Conservation (phyloP, 2,797 vertebrate species). For the Diglossa cyanea region DNA sequence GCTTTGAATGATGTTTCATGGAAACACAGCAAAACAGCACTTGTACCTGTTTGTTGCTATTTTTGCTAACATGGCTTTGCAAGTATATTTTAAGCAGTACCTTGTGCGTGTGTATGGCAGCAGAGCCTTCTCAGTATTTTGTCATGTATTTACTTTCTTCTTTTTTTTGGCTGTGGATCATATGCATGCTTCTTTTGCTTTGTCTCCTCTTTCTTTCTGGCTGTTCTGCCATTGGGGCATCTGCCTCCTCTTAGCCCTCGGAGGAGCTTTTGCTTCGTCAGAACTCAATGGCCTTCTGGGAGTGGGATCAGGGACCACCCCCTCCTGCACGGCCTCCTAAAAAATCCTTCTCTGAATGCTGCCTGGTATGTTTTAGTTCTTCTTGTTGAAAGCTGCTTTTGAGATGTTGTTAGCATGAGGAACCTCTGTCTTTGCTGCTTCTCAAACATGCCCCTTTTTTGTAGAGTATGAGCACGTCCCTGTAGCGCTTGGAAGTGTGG, state of each 20-base stretch:
- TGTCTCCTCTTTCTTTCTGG: slow-evolving; percentile 63
- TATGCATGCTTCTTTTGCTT: slow-evolving; percentile 74
- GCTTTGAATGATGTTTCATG: neutral
- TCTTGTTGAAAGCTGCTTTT: slow-evolving; percentile 66
- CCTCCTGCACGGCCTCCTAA: slow-evolving; percentile 87
- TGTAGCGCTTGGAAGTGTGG: slow-evolving; percentile 27
- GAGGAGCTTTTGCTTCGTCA: slow-evolving; percentile 85
- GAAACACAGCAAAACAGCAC: slow-evolving; percentile 49
- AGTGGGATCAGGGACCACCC: slow-evolving; percentile 88
- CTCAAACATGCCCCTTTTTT: neutral
- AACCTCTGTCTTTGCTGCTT: neutral
- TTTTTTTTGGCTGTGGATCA: slow-evolving; percentile 44
- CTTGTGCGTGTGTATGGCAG: neutral
- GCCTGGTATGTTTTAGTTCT: slow-evolving; percentile 90
- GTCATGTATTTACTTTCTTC: slow-evolving; percentile 32
- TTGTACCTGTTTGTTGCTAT: neutral
- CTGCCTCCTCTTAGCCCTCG: slow-evolving; percentile 80
- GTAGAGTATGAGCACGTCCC: neutral
- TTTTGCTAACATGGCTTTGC: slow-evolving; percentile 36
- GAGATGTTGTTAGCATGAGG: slow-evolving; percentile 5
- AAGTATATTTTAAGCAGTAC: neutral
- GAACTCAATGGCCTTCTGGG: slow-evolving; percentile 94
- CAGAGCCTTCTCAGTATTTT: slow-evolving; percentile 13
- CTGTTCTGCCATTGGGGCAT: slow-evolving; percentile 65
- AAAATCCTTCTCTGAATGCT: slow-evolving; percentile 93